Conservation (phyloP, 2,797 vertebrate species). For the Squalus acanthias region DNA sequence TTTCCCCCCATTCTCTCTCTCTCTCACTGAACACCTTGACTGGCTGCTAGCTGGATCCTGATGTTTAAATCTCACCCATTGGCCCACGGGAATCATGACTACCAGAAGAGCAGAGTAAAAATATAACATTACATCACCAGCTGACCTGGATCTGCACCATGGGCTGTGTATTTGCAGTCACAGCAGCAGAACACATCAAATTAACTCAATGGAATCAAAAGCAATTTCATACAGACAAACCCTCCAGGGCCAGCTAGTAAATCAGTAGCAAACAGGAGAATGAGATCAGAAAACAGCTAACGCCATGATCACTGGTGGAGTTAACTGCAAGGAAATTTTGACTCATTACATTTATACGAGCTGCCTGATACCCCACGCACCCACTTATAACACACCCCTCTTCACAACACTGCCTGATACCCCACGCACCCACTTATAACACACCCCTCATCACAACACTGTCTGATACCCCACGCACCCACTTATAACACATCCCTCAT, state of each 20-base stretch:
- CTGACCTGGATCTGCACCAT: not conserved
- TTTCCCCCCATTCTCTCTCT: not conserved
- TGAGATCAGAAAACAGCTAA: not conserved
- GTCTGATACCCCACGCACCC: not conserved
- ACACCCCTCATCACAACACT: not conserved
- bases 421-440: not conserved
- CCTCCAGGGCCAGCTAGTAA: constrained; percentile 8
- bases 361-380: not conserved
- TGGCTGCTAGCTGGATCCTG: not conserved
- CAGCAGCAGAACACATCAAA: constrained; percentile 2
- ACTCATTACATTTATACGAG: not conserved
- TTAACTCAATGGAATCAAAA: constrained; percentile 16
- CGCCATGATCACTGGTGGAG: not conserved
- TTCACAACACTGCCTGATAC: not conserved
- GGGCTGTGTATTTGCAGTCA: not conserved
- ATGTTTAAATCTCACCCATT: not conserved
- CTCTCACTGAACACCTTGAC: not conserved
- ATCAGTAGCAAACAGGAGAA: not conserved
- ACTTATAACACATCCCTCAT: too few relatives aligned
- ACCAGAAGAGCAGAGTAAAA: not conserved
- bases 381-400: not conserved
- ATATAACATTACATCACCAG: constrained; percentile 23
- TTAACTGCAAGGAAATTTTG: not conserved
- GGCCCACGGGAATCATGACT: not conserved
- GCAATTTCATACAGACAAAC: not conserved